Evolutionary conservation across 1,140 invertebrate species (phyloP), one percentile per base, ranked within the genome.

Genomic region (Calycopis cecrops): DNA sequence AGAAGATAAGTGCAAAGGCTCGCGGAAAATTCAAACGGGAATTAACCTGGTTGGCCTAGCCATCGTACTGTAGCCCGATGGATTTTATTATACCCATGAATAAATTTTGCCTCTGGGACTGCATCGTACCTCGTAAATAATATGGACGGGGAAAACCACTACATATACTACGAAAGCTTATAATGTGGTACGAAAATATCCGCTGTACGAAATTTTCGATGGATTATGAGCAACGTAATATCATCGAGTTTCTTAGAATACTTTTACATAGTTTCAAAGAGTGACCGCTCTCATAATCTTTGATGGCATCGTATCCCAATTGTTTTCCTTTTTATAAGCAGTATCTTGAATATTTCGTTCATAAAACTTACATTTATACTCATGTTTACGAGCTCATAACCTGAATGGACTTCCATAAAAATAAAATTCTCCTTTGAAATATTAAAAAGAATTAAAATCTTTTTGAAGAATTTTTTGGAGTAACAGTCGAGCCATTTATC

Each of bases 11-110:
- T 70, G 65, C 68, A 62, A 71, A 71, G 59, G 65, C 62, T 63
- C 59, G 59, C 67, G 57, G 53, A 63, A 73, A 70, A 71, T 79
- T 71, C 67, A 73, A 80, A 79, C 76, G 73, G 68, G 63, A 74
- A 72, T 73, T 73, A 75, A 78, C 75, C 71, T 69, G 65, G 59
- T 62, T 64, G 65, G 58, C 57, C 56, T 54, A 49, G 55, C 44
- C 60, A 56, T 52, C 57, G 49, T 67, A 73, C 62, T 62, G 70
- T 66, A 55, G 61, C 63, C 55, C 70, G 73, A 67, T 73, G 76
- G 71, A 76, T 76, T 78, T 78, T 76, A 78, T 80, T 76, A 78
- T 68, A 60, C 61, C 64, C 70, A 78, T 80, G 77, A 78, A 80
- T 80, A 78, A 78, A 80, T 80, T 76, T 63, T 62, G 63, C 64